A percentile compares a stretch with the other conserved stretches of the same genome.
Conservation (phyloP, 2,797 vertebrate species). For the Thaleichthys pacificus region DNA sequence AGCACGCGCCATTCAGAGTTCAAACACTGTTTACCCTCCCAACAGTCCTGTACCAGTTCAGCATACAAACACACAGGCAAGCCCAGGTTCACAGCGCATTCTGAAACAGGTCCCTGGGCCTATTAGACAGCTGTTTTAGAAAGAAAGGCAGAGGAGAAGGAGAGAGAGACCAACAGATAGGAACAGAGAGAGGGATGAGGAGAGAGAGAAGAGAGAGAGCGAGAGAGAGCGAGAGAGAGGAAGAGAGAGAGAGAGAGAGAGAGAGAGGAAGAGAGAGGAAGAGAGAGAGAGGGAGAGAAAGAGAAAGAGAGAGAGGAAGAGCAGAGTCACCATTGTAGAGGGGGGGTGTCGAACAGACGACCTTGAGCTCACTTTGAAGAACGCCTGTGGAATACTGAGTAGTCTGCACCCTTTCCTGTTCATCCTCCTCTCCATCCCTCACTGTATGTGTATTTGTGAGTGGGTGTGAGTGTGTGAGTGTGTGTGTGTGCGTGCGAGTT, state of each 20-base stretch:
- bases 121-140: background rate
- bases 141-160: conserved; percentile 45
- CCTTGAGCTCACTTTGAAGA: conserved; percentile 72
- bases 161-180: background rate
- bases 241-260: conserved; percentile 5
- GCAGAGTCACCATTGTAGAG: conserved; percentile 10
- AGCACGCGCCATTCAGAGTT: background rate
- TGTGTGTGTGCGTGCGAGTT: background rate
- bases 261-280: background rate
- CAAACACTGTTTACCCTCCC: background rate
- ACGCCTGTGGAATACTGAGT: conserved; percentile 71
- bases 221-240: background rate
- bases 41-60: conserved; percentile 8
- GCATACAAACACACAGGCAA: conserved; percentile 22
- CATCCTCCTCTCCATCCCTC: conserved; percentile 12
- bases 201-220: conserved; percentile 8
- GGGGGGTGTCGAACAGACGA: conserved; percentile 57
- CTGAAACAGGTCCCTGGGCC: too few relatives aligned
- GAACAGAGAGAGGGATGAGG: conserved; percentile 11
- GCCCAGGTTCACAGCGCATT: too few relatives aligned
- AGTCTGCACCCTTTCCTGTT: conserved; percentile 36
- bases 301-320: conserved; percentile 12
- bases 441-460: too few relatives aligned
- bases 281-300: conserved; percentile 7
- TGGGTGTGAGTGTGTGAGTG: too few relatives aligned